A percentile compares a stretch with the other conserved stretches of the same genome.
phyloP scores from a whole-genome alignment of 1,140 invertebrate genomes.

The Lasioglossum baleicum region DNA sequence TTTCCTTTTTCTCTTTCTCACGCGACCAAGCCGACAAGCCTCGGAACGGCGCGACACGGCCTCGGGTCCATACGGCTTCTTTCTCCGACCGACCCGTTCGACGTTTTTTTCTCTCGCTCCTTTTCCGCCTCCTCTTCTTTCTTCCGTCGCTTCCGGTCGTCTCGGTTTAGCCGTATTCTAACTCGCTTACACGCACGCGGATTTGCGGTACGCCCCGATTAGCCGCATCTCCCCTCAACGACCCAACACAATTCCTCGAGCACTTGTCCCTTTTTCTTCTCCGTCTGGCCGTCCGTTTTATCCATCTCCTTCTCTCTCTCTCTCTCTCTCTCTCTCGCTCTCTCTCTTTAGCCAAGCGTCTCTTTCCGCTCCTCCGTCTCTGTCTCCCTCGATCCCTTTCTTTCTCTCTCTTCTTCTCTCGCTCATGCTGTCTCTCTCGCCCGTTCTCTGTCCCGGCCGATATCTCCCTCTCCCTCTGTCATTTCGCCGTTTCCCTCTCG shows the following conservation, averaged over 20 bases:
- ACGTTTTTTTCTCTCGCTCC: not conserved
- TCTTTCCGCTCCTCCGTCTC: slow-evolving; percentile 15
- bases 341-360: not conserved
- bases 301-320: slow-evolving; percentile 3
- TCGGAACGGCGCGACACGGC: no score
- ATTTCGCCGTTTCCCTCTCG: slow-evolving; percentile 30
- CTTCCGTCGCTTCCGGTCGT: slow-evolving; percentile 39
- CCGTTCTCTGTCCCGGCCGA: not conserved
- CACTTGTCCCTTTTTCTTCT: slow-evolving; percentile 23
- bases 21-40: not conserved
- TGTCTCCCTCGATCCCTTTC: not conserved
- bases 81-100: slow-evolving; percentile 22
- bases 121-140: slow-evolving; percentile 21
- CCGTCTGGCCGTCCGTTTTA: not conserved
- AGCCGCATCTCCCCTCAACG: slow-evolving; percentile 45
- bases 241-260: slow-evolving; percentile 32
- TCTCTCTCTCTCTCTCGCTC: slow-evolving; percentile 18
- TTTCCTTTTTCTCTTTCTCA: slow-evolving; percentile 18
- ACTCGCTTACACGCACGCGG: slow-evolving; percentile 64
- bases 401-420: not conserved
- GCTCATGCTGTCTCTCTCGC: not conserved
- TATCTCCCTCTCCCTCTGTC: slow-evolving; percentile 11
- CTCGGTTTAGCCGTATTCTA: slow-evolving; percentile 48
- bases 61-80: slow-evolving; percentile 51
- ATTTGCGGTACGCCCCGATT: slow-evolving; percentile 71